Evolutionary conservation across 2,888 invertebrate species (phyloP).

Genomic region (Polia nebulosa): DNA sequence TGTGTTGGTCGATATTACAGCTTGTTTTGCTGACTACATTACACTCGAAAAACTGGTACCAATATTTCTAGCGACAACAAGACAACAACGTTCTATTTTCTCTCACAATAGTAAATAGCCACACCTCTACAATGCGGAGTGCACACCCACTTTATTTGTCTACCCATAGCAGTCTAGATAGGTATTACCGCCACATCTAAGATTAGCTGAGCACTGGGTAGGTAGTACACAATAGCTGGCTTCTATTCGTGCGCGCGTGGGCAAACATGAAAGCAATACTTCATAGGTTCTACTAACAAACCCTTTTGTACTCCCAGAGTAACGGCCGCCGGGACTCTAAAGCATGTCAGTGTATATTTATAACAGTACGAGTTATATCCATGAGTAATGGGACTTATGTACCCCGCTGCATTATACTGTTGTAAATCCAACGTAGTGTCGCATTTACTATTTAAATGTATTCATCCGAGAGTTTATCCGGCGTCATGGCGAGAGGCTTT

Average conservation of each 20-base stretch:
- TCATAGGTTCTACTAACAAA: conserved; percentile 90
- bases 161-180: conserved; percentile 46
- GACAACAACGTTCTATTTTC: conserved; percentile 45
- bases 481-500: conserved; percentile 88
- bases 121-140: conserved; percentile 54
- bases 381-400: conserved; percentile 88
- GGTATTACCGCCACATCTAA: conserved; percentile 48
- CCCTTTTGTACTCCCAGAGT: conserved; percentile 86
- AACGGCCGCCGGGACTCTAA: conserved; percentile 82
- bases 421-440: conserved; percentile 88
- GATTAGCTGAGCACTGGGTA: conserved; percentile 52
- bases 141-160: conserved; percentile 59
- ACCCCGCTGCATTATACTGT: conserved; percentile 85
- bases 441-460: conserved; percentile 91
- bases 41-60: conserved; percentile 13
- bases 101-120: conserved; percentile 53
- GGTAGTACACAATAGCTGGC: conserved; percentile 61
- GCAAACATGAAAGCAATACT: conserved; percentile 81
- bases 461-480: conserved; percentile 89
- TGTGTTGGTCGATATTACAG: not conserved
- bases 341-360: conserved; percentile 88
- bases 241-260: conserved; percentile 79
- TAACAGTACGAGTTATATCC: conserved; percentile 87
- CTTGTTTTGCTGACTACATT: not conserved
- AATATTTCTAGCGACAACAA: conserved; percentile 34